Conservation (phyloP, 2,888 invertebrate species). For the Unio delphinus region DNA sequence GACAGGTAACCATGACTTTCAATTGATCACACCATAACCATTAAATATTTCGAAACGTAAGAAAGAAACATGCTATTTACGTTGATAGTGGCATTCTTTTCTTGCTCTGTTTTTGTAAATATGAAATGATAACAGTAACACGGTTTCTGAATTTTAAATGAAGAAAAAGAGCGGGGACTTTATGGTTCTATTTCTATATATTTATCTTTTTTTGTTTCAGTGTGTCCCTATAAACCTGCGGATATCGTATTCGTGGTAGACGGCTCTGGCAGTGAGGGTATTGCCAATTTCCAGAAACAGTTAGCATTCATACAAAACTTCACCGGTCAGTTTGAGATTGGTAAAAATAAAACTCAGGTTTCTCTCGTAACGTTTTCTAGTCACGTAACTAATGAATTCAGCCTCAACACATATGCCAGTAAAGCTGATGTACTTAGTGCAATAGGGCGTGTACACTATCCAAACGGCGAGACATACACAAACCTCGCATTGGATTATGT, state of each 20-base stretch:
- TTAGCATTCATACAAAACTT: constrained; percentile 28
- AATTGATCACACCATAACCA: no score
- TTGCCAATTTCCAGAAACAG: constrained; percentile 28
- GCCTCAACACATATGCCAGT: constrained; percentile 16
- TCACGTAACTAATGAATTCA: constrained; percentile 23
- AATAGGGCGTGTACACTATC: constrained; percentile 14
- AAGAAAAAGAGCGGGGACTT: no score
- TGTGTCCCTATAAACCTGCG: constrained; percentile 38
- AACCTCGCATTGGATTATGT: constrained; percentile 31
- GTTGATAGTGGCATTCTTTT: no score
- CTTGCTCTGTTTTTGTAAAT: no score
- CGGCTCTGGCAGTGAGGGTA: constrained; percentile 27
- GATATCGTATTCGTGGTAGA: constrained; percentile 45
- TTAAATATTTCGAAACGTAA: no score
- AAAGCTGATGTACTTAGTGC: constrained; percentile 16
- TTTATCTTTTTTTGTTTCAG: constrained; percentile 15
- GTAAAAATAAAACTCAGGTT: constrained; percentile 25
- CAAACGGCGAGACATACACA: constrained; percentile 8
- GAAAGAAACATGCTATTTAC: no score
- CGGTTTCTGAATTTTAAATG: no score
- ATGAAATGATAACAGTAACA: no score
- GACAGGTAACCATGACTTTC: no score
- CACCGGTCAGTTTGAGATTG: constrained; percentile 23
- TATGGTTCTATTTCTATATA: no score
- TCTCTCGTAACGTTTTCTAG: constrained; percentile 27